A percentile compares a stretch with the other conserved stretches of the same genome.
These are phyloP conservation scores for Thamnaconus septentrionalis DNA, from an alignment of 2,113 vertebrate species.

Conservation along the genomic window DNA sequence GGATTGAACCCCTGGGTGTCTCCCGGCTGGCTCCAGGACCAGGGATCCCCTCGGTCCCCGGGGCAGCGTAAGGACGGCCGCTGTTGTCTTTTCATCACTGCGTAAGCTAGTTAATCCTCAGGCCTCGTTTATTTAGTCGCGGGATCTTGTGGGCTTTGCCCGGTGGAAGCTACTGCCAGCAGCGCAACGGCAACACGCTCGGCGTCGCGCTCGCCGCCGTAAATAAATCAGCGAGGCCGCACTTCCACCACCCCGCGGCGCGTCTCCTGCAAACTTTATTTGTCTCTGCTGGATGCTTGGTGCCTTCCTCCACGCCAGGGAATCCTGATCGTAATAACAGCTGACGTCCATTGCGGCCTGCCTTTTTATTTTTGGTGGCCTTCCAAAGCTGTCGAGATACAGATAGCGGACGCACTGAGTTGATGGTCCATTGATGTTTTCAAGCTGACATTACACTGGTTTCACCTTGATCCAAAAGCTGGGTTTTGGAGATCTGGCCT, in stretches of 20 bases:
- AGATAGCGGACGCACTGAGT: constrained; percentile 35
- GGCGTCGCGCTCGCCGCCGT: constrained; percentile 10
- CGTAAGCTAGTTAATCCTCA: constrained; percentile 63
- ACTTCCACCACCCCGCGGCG: constrained; percentile 15
- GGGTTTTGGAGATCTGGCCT: constrained; percentile 14
- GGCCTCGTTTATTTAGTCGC: constrained; percentile 65
- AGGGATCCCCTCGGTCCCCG: constrained; percentile 34
- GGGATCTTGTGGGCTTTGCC: constrained; percentile 61
- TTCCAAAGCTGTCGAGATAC: not conserved
- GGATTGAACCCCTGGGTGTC: constrained; percentile 25
- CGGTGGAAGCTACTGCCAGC: constrained; percentile 47
- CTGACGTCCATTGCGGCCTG: constrained; percentile 20
- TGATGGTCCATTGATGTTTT: constrained; percentile 62
- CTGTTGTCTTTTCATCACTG: constrained; percentile 79
- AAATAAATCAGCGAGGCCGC: constrained; percentile 19
- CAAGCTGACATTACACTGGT: constrained; percentile 27
- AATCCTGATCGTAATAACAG: constrained; percentile 11
- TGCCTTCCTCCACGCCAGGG: not conserved
- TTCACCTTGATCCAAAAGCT: constrained; percentile 40
- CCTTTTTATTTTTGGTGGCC: constrained; percentile 11
- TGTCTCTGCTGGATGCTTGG: not conserved
- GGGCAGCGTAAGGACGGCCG: constrained; percentile 37
- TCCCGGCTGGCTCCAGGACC: constrained; percentile 21
- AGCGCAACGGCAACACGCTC: constrained; percentile 14
- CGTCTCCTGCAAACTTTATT: not conserved